Conservation (phyloP, 2,888 invertebrate genomes). For the Stenodema calcarata region DNA sequence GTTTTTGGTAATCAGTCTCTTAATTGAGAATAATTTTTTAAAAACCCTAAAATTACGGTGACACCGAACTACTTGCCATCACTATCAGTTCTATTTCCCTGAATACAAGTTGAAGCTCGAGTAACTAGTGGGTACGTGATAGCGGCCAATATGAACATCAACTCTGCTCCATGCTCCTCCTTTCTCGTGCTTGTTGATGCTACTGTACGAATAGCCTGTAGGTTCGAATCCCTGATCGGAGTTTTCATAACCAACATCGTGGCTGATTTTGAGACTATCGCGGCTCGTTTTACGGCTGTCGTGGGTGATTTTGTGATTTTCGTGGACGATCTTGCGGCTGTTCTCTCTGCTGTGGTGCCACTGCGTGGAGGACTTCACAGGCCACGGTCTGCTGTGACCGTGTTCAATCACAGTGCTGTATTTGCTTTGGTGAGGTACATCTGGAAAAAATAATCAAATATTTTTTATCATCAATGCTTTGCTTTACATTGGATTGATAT, state of each 20-base stretch:
- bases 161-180: slow-evolving; percentile 27
- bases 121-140: slow-evolving; percentile 6
- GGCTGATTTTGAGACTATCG: not conserved
- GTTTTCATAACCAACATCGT: not conserved
- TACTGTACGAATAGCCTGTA: not conserved
- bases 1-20: no score
- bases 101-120: slow-evolving; percentile 16
- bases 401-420: not conserved
- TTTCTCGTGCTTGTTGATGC: slow-evolving; percentile 9
- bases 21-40: no score
- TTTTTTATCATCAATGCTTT: no score
- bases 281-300: not conserved
- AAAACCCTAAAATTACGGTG: no score
- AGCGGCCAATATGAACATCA: not conserved
- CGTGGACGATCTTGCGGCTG: not conserved
- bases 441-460: not conserved
- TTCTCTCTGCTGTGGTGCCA: not conserved
- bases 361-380: not conserved
- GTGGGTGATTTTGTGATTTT: not conserved
- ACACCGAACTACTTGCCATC: no score
- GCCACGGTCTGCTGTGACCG: not conserved
- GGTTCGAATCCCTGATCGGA: not conserved
- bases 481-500: no score
- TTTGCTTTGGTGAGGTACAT: not conserved
- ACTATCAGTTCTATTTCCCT: not conserved